phyloP scores from a whole-genome alignment of 2,888 invertebrate genomes.

The Amorpha juglandis region DNA sequence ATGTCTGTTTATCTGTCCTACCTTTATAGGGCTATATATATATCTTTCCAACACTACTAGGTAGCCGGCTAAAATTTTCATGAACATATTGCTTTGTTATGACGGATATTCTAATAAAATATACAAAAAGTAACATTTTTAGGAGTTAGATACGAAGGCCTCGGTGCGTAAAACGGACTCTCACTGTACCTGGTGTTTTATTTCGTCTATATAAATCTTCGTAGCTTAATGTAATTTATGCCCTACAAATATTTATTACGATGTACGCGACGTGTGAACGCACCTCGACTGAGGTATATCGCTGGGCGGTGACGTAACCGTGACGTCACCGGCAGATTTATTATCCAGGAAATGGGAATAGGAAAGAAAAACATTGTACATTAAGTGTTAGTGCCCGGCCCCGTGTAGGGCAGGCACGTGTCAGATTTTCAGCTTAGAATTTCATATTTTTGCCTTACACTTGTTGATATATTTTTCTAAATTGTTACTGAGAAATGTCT shows the following conservation, averaged over 20 bases:
- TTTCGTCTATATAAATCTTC: not conserved
- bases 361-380: conserved; percentile 25
- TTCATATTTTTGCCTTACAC: no score
- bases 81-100: no score
- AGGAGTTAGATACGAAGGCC: no score
- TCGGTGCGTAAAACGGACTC: no score
- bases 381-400: conserved; percentile 1
- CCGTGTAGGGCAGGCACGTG: not conserved
- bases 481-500: not conserved
- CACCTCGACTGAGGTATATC: conserved; percentile 5
- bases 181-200: not conserved
- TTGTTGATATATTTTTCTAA: not conserved
- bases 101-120: no score
- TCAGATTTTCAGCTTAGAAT: not conserved
- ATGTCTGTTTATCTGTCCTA: no score
- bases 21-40: no score
- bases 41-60: no score
- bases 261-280: conserved; percentile 13
- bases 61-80: no score
- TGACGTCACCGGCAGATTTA: conserved; percentile 26
- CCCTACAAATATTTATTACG: not conserved
- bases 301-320: conserved; percentile 15
- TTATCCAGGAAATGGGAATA: conserved; percentile 21
- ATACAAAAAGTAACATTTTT: no score
- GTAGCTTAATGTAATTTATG: no score